These are phyloP conservation scores for Microtus oregoni DNA, from an alignment of 2,113 vertebrate genomes.

Conservation along the genomic window DNA sequence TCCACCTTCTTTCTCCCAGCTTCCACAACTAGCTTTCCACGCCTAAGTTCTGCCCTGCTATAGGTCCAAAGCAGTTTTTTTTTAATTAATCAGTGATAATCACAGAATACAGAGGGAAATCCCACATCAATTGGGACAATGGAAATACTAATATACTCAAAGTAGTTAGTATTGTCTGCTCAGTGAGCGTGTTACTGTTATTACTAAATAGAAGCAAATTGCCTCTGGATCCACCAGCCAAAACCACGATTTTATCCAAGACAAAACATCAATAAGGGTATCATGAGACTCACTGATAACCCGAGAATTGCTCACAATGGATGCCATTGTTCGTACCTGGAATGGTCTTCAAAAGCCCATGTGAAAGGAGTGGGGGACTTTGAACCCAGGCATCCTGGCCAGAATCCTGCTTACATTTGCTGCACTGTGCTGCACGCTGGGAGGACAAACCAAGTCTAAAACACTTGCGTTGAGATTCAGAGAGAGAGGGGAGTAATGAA, in stretches of 20 bases:
- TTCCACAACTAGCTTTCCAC: too few species aligned
- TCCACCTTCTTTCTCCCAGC: too few species aligned
- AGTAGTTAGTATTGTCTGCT: background rate
- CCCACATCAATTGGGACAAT: background rate
- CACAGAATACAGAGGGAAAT: too few species aligned
- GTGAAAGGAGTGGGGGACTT: background rate
- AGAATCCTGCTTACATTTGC: accelerated
- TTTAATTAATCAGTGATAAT: too few species aligned
- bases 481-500: background rate
- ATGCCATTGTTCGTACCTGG: background rate
- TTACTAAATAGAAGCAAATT: background rate
- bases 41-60: too few species aligned
- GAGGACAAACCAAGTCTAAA: background rate
- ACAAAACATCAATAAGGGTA: background rate
- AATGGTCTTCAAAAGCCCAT: background rate
- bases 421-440: background rate
- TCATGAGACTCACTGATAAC: background rate
- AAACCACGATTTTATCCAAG: background rate
- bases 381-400: background rate
- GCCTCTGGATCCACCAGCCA: background rate
- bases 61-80: too few species aligned
- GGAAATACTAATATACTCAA: too few species aligned
- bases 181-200: background rate
- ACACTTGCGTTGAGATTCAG: background rate
- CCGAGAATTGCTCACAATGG: background rate